Percentiles rank a stretch among this genome's conserved stretches.
phyloP scores from a whole-genome alignment of 2,888 invertebrate genomes.

The Uloborus plumipes region DNA sequence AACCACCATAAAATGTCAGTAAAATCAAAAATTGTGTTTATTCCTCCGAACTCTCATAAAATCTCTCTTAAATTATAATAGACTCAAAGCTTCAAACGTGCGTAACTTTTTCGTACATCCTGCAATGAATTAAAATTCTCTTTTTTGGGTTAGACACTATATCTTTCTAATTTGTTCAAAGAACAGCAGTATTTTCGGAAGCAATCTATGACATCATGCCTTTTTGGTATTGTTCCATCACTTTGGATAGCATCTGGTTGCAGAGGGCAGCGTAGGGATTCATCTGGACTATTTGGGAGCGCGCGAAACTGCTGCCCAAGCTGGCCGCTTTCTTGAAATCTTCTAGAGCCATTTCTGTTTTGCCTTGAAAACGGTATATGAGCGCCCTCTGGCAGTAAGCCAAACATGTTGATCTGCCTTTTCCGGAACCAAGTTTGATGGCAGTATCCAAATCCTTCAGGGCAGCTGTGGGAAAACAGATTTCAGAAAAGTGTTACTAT shows the following conservation, averaged over 20 bases:
- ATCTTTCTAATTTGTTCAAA: not conserved
- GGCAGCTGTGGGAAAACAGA: slow-evolving; percentile 73
- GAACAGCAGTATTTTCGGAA: not conserved
- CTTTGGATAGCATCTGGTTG: slow-evolving; percentile 91
- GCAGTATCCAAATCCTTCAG: slow-evolving; percentile 82
- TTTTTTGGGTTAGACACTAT: not conserved
- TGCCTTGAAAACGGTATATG: slow-evolving; percentile 79
- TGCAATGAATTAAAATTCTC: not conserved
- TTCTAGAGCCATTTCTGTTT: slow-evolving; percentile 79
- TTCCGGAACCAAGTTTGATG: slow-evolving; percentile 77
- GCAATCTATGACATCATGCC: slow-evolving; percentile 5
- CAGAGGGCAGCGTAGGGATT: slow-evolving; percentile 97
- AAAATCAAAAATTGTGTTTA: too few species aligned
- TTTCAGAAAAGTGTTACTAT: not conserved
- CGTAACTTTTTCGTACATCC: not conserved
- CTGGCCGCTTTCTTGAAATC: slow-evolving; percentile 85
- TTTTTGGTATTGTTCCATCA: slow-evolving; percentile 75
- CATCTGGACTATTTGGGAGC: slow-evolving; percentile 85
- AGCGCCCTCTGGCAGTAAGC: slow-evolving; percentile 89
- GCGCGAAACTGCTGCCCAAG: slow-evolving; percentile 89
- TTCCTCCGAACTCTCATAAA: too few species aligned
- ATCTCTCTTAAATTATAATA: too few species aligned
- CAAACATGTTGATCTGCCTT: slow-evolving; percentile 79
- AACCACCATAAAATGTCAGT: too few species aligned
- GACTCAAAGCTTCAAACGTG: too few species aligned